phyloP scores from a whole-genome alignment of 2,888 invertebrate species.

The Lutraria lutraria region DNA sequence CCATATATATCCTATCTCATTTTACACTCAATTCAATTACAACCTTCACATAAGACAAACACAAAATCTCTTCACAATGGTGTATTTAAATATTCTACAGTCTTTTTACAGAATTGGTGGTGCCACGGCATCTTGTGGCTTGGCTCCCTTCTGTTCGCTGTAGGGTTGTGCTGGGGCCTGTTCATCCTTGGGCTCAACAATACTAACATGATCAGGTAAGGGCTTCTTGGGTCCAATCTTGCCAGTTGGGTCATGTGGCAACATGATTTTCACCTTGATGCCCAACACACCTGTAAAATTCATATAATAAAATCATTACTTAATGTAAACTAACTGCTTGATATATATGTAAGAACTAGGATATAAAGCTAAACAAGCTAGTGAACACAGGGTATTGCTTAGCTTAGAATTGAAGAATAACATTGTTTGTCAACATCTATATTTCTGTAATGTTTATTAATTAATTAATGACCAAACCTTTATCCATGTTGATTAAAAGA shows the following conservation, averaged over 20 bases:
- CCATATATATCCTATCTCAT: too few species aligned
- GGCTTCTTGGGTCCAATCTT: conserved; percentile 99
- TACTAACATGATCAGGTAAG: conserved; percentile 98
- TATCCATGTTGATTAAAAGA: too few species aligned
- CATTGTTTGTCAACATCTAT: too few species aligned
- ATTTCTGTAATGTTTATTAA: too few species aligned
- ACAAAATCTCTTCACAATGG: conserved; percentile 41
- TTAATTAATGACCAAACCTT: too few species aligned
- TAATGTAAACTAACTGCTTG: too few species aligned
- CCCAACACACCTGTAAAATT: conserved; percentile 89
- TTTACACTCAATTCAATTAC: too few species aligned
- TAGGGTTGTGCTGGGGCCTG: conserved; percentile 90
- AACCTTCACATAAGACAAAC: background rate
- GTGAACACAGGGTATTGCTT: too few species aligned
- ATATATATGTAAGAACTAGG: background rate
- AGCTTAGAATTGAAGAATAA: too few species aligned
- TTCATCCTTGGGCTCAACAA: conserved; percentile 99
- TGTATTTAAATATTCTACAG: conserved; percentile 47
- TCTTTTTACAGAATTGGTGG: conserved; percentile 55
- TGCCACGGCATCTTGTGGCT: conserved; percentile 84
- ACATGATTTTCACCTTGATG: conserved; percentile 98
- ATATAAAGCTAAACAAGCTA: background rate
- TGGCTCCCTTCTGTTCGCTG: conserved; percentile 92
- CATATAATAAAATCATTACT: background rate
- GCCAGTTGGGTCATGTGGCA: conserved; percentile 98